Conservation (phyloP, 2,797 vertebrate species). For the Mus minutoides region DNA sequence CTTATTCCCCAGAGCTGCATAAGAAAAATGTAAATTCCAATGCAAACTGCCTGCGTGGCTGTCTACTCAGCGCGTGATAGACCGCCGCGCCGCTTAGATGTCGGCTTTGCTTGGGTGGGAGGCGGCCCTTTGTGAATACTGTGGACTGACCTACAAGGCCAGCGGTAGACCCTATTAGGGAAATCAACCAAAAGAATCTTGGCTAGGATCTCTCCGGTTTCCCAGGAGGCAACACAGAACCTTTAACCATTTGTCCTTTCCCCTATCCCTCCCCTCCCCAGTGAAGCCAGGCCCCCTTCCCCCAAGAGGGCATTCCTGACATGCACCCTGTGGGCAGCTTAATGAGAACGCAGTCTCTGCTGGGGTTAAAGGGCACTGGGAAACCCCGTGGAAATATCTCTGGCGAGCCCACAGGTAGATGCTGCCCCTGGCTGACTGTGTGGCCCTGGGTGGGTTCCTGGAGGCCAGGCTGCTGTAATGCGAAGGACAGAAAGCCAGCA, state of each 20-base stretch:
- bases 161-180: not conserved
- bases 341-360: not conserved
- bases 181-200: slow-evolving; percentile 4
- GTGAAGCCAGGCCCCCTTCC: not conserved
- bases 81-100: not conserved
- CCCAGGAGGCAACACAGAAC: not conserved
- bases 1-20: not conserved
- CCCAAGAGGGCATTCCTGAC: not conserved
- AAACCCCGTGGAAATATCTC: not conserved
- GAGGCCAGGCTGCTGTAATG: not conserved
- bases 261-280: not conserved
- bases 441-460: not conserved
- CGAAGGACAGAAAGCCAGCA: not conserved
- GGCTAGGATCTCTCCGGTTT: not conserved
- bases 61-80: not conserved
- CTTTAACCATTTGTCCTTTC: not conserved
- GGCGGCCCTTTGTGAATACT: not conserved
- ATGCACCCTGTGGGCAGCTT: not conserved
- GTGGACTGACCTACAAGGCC: not conserved
- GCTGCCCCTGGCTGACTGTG: not conserved
- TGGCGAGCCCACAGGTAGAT: not conserved
- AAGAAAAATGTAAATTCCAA: not conserved
- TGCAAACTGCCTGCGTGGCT: not conserved
- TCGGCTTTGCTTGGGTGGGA: not conserved
- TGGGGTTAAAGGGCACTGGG: not conserved